These are phyloP conservation scores for Nemurella pictetii DNA, from an alignment of 2,888 invertebrate genomes.

Conservation along the genomic window DNA sequence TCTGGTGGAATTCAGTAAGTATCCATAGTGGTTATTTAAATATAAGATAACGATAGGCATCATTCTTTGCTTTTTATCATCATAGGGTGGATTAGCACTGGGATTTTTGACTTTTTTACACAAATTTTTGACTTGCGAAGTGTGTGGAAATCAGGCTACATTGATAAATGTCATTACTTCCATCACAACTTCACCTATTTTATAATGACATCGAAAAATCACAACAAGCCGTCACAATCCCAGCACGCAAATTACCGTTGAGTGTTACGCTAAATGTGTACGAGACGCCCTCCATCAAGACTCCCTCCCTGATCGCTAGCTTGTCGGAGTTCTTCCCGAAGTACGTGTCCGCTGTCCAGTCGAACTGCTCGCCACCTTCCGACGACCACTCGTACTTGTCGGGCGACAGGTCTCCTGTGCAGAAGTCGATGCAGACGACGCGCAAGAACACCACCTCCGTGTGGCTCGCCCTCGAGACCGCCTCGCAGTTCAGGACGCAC, in stretches of 20 bases:
- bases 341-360: background rate
- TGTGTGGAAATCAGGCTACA: no score
- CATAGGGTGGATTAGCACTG: no score
- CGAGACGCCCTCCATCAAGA: background rate
- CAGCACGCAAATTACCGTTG: background rate
- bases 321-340: constrained; percentile 2
- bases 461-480: background rate
- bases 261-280: constrained; percentile 23
- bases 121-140: no score
- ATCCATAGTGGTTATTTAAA: no score
- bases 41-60: no score
- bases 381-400: background rate
- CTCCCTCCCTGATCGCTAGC: constrained; percentile 16
- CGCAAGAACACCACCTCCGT: constrained; percentile 25
- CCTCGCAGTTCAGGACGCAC: constrained; percentile 32
- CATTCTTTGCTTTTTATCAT: no score
- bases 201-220: no score
- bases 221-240: no score
- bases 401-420: background rate
- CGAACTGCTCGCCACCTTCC: background rate
- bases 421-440: constrained; percentile 13
- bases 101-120: no score
- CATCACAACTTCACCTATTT: no score
- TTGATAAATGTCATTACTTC: no score
- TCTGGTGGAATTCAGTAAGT: no score